These are phyloP conservation scores for Sterrhoptilus dennistouni DNA, from an alignment of 2,113 vertebrate genomes.

Conservation along the genomic window DNA sequence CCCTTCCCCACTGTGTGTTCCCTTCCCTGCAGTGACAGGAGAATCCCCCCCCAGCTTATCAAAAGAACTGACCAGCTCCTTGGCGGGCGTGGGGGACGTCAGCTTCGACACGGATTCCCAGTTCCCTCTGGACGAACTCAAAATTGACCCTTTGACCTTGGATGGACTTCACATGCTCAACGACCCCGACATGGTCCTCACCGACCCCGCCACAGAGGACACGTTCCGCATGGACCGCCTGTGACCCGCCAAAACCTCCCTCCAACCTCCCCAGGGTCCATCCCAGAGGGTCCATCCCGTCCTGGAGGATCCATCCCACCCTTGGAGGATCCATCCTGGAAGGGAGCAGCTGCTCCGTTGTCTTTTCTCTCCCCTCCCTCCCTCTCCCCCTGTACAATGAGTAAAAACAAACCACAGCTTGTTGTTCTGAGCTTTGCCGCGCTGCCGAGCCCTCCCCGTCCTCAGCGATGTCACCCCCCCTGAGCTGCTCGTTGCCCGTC, in stretches of 20 bases:
- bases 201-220: constrained; percentile 96
- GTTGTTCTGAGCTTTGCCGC: constrained; percentile 85
- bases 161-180: constrained; percentile 99
- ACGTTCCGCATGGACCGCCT: constrained; percentile 98
- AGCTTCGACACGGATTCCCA: constrained; percentile 95
- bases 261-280: neutral
- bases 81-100: constrained; percentile 91
- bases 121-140: constrained; percentile 96
- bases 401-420: constrained; percentile 64
- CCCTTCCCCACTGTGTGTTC: neutral
- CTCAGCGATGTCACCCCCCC: constrained; percentile 72
- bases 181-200: constrained; percentile 96
- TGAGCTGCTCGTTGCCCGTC: constrained; percentile 64
- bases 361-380: constrained; percentile 11
- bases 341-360: constrained; percentile 60
- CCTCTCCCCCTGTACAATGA: constrained; percentile 66
- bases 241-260: constrained; percentile 55
- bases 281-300: neutral
- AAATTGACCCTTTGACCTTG: constrained; percentile 96
- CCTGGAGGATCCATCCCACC: rapidly evolving
- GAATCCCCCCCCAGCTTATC: constrained; percentile 97
- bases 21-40: constrained; percentile 84
- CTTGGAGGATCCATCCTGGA: neutral
- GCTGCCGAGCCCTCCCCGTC: constrained; percentile 72
- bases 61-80: constrained; percentile 93